phyloP scores from a whole-genome alignment of 2,113 vertebrate genomes.

The Pollachius pollachius region DNA sequence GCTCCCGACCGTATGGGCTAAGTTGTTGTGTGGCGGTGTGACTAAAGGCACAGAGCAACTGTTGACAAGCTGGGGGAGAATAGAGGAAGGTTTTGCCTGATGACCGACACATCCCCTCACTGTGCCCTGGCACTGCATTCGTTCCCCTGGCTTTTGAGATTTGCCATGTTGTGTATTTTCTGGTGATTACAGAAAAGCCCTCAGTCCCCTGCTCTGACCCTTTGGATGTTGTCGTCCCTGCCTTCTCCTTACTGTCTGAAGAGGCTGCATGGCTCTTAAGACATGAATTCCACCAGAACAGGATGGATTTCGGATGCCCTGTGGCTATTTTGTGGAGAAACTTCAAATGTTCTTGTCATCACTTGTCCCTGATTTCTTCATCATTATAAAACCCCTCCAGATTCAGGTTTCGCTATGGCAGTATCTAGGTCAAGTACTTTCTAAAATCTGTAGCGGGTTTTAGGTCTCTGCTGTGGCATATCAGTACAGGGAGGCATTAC shows the following conservation, averaged over 20 bases:
- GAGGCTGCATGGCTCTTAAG: background rate
- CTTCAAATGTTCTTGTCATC: constrained; percentile 18
- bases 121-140: constrained; percentile 16
- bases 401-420: too few species aligned
- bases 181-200: constrained; percentile 3
- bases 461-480: too few species aligned
- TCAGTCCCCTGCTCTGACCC: constrained; percentile 1
- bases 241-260: background rate
- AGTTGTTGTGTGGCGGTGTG: constrained; percentile 8
- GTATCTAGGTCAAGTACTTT: too few species aligned
- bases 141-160: constrained; percentile 4
- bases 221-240: background rate
- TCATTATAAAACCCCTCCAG: too few species aligned
- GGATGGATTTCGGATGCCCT: too few species aligned
- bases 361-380: constrained; percentile 6
- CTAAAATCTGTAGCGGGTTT: too few species aligned
- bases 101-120: background rate
- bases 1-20: constrained; percentile 5
- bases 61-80: constrained; percentile 24
- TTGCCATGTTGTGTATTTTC: constrained; percentile 8
- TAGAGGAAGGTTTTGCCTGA: constrained; percentile 13
- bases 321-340: constrained; percentile 54
- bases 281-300: too few species aligned
- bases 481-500: too few species aligned
- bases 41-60: background rate